These are phyloP conservation scores for Sebastes jordani DNA, from an alignment of 2,797 vertebrate genomes.

Conservation along the genomic window DNA sequence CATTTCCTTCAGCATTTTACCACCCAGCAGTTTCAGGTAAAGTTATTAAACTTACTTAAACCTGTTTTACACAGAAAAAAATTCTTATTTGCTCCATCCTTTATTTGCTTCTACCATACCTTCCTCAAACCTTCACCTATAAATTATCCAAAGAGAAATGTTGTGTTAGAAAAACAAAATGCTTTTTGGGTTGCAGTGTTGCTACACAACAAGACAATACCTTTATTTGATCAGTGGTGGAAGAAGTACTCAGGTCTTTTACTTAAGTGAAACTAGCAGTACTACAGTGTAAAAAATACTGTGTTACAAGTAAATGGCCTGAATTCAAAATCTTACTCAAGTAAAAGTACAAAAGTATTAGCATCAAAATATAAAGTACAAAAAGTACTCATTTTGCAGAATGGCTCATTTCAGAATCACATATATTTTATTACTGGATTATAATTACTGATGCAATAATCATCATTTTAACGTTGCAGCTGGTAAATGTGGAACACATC, in stretches of 20 bases:
- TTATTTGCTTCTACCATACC: background rate
- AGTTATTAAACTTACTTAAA: background rate
- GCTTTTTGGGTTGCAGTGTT: background rate
- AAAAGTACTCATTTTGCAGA: too few species aligned
- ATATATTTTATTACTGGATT: too few species aligned
- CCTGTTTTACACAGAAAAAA: background rate
- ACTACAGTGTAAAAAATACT: too few species aligned
- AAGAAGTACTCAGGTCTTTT: too few species aligned
- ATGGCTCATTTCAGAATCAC: rapidly evolving
- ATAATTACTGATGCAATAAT: too few species aligned
- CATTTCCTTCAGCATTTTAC: background rate
- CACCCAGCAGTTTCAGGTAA: conserved; percentile 43
- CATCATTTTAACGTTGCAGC: too few species aligned
- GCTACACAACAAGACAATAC: background rate
- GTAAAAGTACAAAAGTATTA: too few species aligned
- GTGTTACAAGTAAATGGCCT: too few species aligned
- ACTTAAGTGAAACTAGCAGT: too few species aligned
- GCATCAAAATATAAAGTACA: too few species aligned
- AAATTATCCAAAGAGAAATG: background rate
- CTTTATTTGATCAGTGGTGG: background rate
- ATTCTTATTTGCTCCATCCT: background rate
- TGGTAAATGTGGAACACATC: too few species aligned
- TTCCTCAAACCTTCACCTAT: background rate
- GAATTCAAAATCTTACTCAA: too few species aligned
- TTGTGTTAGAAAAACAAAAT: background rate